Conservation (phyloP, 2,113 vertebrate genomes). For the Halichoerus grypus region DNA sequence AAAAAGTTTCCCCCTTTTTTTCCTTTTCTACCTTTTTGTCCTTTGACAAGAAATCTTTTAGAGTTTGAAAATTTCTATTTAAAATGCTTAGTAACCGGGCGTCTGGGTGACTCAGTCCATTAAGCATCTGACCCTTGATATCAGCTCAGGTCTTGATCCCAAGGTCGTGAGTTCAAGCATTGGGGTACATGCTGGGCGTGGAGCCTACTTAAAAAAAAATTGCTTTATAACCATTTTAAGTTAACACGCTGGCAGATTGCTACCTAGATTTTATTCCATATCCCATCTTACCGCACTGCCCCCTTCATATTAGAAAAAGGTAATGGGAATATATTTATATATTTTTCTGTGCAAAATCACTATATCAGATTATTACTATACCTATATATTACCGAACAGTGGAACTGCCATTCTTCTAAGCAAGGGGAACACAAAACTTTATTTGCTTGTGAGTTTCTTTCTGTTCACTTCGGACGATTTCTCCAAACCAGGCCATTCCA, state of each 20-base stretch:
- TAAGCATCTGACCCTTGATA: too few relatives aligned
- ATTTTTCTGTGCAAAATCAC: neutral
- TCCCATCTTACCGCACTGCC: neutral
- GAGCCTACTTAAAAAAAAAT: neutral
- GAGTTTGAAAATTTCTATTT: constrained; percentile 39
- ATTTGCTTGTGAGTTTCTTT: constrained; percentile 29
- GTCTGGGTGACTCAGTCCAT: too few relatives aligned
- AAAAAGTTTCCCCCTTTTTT: neutral
- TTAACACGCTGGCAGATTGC: neutral
- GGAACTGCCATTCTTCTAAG: neutral
- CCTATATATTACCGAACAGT: neutral
- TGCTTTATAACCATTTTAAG: neutral
- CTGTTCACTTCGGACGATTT: constrained; percentile 39
- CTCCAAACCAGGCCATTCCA: neutral
- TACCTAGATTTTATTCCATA: neutral
- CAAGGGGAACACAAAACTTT: neutral
- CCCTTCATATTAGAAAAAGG: constrained; percentile 34
- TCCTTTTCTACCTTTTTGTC: neutral
- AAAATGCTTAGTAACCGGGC: constrained; percentile 26
- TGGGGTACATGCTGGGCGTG: neutral
- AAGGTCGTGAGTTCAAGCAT: neutral
- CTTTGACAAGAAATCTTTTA: constrained; percentile 22
- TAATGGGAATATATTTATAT: neutral
- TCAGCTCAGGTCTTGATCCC: neutral
- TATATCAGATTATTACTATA: neutral